A percentile compares a stretch with the other conserved stretches of the same genome.
Evolutionary conservation across 2,888 invertebrate genomes (phyloP).

Genomic region (Xestia sexstrigata): DNA sequence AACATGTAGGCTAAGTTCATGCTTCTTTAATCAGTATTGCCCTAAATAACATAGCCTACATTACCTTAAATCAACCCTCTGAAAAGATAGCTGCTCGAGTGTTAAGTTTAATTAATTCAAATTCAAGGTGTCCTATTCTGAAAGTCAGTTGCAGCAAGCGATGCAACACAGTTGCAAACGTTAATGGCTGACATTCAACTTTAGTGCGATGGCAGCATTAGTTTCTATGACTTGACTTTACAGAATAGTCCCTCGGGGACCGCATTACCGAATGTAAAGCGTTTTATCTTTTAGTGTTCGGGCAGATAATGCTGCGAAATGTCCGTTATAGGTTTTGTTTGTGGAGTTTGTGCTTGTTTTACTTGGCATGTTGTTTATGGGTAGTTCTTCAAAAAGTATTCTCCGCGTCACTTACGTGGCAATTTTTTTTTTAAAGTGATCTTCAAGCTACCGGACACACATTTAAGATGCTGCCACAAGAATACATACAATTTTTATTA

Average conservation of each 20-base stretch:
- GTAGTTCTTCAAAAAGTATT: too few relatives aligned
- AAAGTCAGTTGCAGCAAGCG: slow-evolving; percentile 30
- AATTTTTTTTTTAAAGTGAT: too few relatives aligned
- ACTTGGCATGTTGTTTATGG: neutral
- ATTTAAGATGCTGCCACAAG: too few relatives aligned
- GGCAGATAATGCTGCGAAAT: slow-evolving; percentile 23
- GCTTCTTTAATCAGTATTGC: neutral
- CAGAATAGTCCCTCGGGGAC: slow-evolving; percentile 44
- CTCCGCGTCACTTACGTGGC: too few relatives aligned
- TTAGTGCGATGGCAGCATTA: slow-evolving; percentile 55
- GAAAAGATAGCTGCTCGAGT: slow-evolving; percentile 10
- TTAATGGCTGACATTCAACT: slow-evolving; percentile 55
- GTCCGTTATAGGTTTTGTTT: slow-evolving; percentile 22
- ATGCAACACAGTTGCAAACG: slow-evolving; percentile 59
- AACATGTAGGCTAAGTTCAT: neutral
- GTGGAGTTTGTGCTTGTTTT: slow-evolving; percentile 7
- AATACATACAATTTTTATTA: too few relatives aligned
- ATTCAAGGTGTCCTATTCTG: slow-evolving; percentile 32
- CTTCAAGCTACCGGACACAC: too few relatives aligned
- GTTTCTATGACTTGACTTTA: slow-evolving; percentile 58
- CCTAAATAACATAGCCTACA: slow-evolving; percentile 2
- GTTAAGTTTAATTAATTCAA: slow-evolving; percentile 48
- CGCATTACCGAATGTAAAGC: slow-evolving; percentile 57
- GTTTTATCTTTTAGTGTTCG: slow-evolving; percentile 54
- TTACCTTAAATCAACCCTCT: neutral